phyloP scores from a whole-genome alignment of 2,797 vertebrate species.

The Atherinosoma microstoma region DNA sequence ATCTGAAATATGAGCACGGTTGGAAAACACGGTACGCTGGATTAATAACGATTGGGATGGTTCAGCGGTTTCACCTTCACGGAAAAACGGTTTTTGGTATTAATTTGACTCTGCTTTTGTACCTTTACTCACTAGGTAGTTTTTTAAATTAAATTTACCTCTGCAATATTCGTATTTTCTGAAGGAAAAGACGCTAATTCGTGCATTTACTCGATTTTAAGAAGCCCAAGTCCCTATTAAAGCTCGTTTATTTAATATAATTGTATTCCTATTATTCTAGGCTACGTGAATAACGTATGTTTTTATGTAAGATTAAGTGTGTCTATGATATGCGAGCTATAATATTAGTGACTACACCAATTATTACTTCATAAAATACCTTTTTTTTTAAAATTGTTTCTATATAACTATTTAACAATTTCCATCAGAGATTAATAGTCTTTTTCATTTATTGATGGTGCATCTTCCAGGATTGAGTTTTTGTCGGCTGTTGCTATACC shows the following conservation, averaged over 20 bases:
- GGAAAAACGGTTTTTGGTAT: neutral
- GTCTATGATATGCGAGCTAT: too few species aligned
- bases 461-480: too few species aligned
- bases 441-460: too few species aligned
- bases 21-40: slow-evolving; percentile 19
- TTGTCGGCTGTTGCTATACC: too few species aligned
- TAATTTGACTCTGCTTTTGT: neutral
- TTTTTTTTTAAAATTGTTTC: too few species aligned
- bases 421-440: too few species aligned
- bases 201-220: neutral
- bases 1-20: neutral
- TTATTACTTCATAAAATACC: neutral
- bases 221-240: neutral
- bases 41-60: slow-evolving; percentile 24
- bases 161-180: neutral
- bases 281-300: neutral
- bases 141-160: neutral
- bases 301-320: too few species aligned
- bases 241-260: neutral
- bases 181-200: neutral
- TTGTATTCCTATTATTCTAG: neutral
- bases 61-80: neutral
- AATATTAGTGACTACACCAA: neutral
- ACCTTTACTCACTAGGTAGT: neutral
- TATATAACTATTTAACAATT: too few species aligned